These are phyloP conservation scores for Origma solitaria DNA, from an alignment of 2,113 vertebrate genomes.

Conservation along the genomic window DNA sequence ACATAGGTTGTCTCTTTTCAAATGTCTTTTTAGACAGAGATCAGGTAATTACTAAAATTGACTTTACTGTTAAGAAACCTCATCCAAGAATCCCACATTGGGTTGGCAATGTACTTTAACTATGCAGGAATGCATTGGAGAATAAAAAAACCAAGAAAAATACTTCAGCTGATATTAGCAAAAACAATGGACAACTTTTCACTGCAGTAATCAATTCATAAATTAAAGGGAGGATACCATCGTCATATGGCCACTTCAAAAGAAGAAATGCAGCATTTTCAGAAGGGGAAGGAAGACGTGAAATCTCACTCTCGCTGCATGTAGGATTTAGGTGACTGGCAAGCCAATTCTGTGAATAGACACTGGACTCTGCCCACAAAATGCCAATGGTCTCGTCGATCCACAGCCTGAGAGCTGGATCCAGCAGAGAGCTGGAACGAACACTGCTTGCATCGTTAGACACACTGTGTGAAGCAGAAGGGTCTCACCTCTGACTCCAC, in stretches of 20 bases:
- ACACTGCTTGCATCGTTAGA: accelerated
- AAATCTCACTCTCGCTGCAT: not conserved
- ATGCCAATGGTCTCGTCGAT: not conserved
- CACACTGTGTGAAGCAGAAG: not conserved
- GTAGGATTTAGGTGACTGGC: not conserved
- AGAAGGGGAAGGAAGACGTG: not conserved
- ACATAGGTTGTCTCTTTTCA: not conserved
- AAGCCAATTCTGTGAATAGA: not conserved
- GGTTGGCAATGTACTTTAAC: not conserved
- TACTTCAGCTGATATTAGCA: not conserved
- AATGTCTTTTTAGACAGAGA: not conserved
- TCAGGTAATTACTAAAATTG: not conserved
- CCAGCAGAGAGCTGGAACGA: not conserved
- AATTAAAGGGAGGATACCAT: not conserved
- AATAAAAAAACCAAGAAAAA: not conserved
- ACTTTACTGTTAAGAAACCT: not conserved
- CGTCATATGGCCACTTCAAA: not conserved
- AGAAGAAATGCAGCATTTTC: not conserved
- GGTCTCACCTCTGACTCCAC: not conserved
- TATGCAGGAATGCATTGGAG: not conserved
- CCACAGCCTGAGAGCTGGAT: not conserved
- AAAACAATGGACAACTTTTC: not conserved
- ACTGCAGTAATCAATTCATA: not conserved
- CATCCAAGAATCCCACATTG: not conserved
- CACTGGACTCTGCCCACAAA: not conserved